Base-by-base conservation (phyloP, 2,797 vertebrate genomes). In the Botia kubotai region DNA sequence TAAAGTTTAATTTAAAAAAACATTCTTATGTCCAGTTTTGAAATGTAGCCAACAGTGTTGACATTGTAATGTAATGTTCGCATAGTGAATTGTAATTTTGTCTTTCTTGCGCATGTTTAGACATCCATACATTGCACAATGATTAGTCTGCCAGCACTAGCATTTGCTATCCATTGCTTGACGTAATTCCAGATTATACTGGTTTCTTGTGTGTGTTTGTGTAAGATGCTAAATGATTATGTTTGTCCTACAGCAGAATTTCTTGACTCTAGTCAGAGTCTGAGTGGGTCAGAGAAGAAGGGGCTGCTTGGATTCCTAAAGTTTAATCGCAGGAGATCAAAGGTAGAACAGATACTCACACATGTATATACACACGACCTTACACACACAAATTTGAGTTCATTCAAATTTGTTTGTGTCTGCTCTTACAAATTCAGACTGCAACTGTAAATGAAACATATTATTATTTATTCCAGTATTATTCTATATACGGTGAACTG, bases 251-350 rank as follows among this genome's bases (percentile, higher is more conserved):
- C 58, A 82, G 55, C 91, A 97, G 97, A 96, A 80, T 92, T 93
- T 46, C 87, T 93, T 79, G 78, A 79, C 82, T 95, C 94, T 80
- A 93, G 95, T 71, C 82, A 91, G 77, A 94, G 90, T 90, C 79
- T 90, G 79, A 90, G 84, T 68, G 93, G 90, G 77, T 83, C 90
- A 58, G 96, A 96, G 85, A 98, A 96, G 89, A 97, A 94, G 89
- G 94, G 95, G 46, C 87, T 99, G 46, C 90, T 97, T 86, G 96
- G 96, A 85, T 92, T 98, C 86, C 96, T 98, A 86, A 95, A 92
- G 82, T 94, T 96, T 84, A 94, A 91, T 83, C 94, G 91, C 87
- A 94, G 93, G 77, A 96, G 89, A 92, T 93, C 85, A 72, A 96
- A 97, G 95, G 97, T 98, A 94, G 92, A 83, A 46, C 0, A 82